Conservation (phyloP, 2,797 vertebrate genomes). For the Ceryle rudis region DNA sequence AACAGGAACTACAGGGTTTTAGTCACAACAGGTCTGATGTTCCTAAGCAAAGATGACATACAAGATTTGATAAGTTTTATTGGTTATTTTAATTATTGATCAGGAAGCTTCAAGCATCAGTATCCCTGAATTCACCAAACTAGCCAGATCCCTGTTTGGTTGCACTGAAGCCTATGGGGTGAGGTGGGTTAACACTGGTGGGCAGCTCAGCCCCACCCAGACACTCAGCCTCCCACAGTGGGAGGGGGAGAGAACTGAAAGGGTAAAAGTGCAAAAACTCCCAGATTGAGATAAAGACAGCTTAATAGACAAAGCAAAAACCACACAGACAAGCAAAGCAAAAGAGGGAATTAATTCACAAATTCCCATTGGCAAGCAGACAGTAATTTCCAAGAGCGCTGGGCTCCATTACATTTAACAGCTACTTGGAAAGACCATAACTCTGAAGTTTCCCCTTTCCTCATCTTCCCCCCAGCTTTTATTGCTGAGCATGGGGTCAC, state of each 20-base stretch:
- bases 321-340: neutral
- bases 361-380: neutral
- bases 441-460: neutral
- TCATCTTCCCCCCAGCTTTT: neutral
- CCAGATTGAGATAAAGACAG: neutral
- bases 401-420: neutral
- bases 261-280: neutral
- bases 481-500: too few species aligned
- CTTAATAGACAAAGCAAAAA: neutral
- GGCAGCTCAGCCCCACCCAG: neutral
- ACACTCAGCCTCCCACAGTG: accelerated
- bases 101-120: too few species aligned
- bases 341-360: neutral
- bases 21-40: too few species aligned
- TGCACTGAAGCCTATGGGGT: too few species aligned
- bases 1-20: too few species aligned
- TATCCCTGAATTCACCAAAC: too few species aligned
- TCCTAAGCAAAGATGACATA: too few species aligned
- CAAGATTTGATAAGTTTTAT: too few species aligned
- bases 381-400: neutral
- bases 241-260: neutral
- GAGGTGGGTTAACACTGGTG: too few species aligned
- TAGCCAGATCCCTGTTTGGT: too few species aligned
- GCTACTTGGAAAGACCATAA: neutral
- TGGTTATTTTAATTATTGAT: too few species aligned